A percentile compares a stretch with the other conserved stretches of the same genome.
These are phyloP conservation scores for Colletes collaris DNA, from an alignment of 2,888 invertebrate genomes.

Conservation along the genomic window DNA sequence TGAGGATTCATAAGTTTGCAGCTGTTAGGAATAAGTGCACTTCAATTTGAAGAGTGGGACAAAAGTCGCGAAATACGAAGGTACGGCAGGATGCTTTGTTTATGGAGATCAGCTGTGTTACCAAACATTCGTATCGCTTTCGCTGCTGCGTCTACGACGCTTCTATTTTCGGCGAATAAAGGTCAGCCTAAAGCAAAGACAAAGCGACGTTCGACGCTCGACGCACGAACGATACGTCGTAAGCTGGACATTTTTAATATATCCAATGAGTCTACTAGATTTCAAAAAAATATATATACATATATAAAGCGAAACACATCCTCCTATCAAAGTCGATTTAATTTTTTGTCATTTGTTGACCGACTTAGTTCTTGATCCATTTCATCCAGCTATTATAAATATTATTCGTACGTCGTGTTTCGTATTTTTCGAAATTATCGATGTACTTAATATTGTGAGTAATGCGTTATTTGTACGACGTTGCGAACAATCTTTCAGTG, in stretches of 20 bases:
- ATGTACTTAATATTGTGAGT: not conserved
- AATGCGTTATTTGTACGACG: not conserved
- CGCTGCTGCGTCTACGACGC: constrained; percentile 48
- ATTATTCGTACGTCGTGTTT: not conserved
- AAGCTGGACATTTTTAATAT: constrained; percentile 4
- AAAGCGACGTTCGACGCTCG: constrained; percentile 25
- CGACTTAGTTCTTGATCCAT: not conserved
- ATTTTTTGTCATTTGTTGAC: constrained; percentile 16
- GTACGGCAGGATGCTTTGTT: constrained; percentile 79
- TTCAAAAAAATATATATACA: not conserved
- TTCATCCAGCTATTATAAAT: not conserved
- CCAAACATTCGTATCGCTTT: constrained; percentile 72
- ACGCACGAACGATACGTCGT: constrained; percentile 42
- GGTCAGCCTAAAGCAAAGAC: constrained; percentile 54
- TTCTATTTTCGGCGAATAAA: constrained; percentile 72
- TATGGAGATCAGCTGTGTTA: constrained; percentile 81
- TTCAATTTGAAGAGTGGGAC: constrained; percentile 53
- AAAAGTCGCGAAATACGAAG: constrained; percentile 71
- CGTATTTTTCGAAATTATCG: not conserved
- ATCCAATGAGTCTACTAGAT: not conserved
- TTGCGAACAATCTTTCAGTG: not conserved
- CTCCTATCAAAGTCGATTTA: constrained; percentile 13
- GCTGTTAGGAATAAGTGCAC: constrained; percentile 64
- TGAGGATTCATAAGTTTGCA: constrained; percentile 63
- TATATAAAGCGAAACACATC: constrained; percentile 6